phyloP scores from a whole-genome alignment of 2,888 invertebrate species.

The Pycnomerus fuliginosus region DNA sequence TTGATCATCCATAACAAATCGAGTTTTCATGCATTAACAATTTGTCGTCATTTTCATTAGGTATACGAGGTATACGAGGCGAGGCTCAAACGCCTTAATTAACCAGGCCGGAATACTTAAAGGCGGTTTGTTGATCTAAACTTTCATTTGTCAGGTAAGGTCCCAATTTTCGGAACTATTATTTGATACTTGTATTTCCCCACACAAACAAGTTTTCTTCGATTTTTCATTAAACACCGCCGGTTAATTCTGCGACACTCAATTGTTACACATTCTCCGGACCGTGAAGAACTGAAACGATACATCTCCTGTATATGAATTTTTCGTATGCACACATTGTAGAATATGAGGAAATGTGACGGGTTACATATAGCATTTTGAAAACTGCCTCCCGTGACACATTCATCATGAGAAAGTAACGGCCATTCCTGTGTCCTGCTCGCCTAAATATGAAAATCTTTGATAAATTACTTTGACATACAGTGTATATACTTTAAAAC shows the following conservation, averaged over 20 bases:
- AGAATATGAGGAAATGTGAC: constrained; percentile 41
- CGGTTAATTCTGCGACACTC: too few relatives aligned
- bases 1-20: constrained; percentile 41
- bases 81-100: too few relatives aligned
- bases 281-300: constrained; percentile 9
- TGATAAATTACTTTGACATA: constrained; percentile 29
- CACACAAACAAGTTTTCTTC: too few relatives aligned
- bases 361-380: constrained; percentile 43
- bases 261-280: constrained; percentile 1
- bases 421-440: constrained; percentile 26
- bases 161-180: too few relatives aligned
- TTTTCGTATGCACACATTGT: constrained; percentile 39
- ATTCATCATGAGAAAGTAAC: constrained; percentile 39
- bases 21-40: constrained; percentile 26
- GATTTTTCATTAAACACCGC: too few relatives aligned
- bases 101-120: too few relatives aligned
- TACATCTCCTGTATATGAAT: constrained; percentile 19
- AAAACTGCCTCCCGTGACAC: constrained; percentile 42
- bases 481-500: constrained; percentile 8
- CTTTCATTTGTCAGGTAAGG: too few relatives aligned
- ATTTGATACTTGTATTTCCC: too few relatives aligned
- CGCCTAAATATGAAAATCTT: constrained; percentile 31
- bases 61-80: too few relatives aligned
- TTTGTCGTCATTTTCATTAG: too few relatives aligned
- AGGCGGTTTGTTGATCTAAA: too few relatives aligned